Conservation (phyloP, 2,888 invertebrate species). For the Pseudococcus viburni region DNA sequence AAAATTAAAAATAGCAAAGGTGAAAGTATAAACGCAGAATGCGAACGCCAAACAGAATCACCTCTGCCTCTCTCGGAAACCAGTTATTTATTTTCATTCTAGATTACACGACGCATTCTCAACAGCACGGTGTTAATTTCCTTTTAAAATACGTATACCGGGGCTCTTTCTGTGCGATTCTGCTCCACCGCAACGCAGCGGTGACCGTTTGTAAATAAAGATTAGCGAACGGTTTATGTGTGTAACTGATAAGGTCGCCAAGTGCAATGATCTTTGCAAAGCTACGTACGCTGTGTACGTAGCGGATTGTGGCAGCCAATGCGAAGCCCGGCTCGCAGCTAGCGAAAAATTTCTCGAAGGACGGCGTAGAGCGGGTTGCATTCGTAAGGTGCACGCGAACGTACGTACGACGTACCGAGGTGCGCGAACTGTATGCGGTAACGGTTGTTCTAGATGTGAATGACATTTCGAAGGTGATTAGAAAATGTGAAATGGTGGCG, state of each 20-base stretch:
- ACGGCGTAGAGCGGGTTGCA: neutral
- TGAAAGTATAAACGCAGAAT: slow-evolving; percentile 49
- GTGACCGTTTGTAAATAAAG: slow-evolving; percentile 11
- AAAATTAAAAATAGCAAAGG: slow-evolving; percentile 58
- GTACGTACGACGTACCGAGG: too few relatives aligned
- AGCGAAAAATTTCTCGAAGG: slow-evolving; percentile 2
- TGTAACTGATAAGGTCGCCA: slow-evolving; percentile 15
- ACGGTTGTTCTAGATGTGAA: neutral
- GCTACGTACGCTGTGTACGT: neutral
- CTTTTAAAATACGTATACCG: neutral
- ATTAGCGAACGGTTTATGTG: neutral
- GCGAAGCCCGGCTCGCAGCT: neutral
- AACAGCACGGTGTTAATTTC: slow-evolving; percentile 11
- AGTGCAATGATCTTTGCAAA: slow-evolving; percentile 13
- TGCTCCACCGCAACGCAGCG: neutral
- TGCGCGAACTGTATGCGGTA: neutral
- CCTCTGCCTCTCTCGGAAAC: slow-evolving; percentile 10
- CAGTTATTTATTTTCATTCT: slow-evolving; percentile 55
- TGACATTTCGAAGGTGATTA: slow-evolving; percentile 17
- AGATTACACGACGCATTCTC: neutral
- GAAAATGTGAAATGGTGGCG: neutral
- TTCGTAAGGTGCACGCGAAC: neutral
- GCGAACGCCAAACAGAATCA: neutral
- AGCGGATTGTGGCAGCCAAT: neutral
- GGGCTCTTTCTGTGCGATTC: neutral